A percentile compares a stretch with the other conserved stretches of the same genome.
phyloP scores from a whole-genome alignment of 2,888 invertebrate species.

The Micoletzkya japonica region DNA sequence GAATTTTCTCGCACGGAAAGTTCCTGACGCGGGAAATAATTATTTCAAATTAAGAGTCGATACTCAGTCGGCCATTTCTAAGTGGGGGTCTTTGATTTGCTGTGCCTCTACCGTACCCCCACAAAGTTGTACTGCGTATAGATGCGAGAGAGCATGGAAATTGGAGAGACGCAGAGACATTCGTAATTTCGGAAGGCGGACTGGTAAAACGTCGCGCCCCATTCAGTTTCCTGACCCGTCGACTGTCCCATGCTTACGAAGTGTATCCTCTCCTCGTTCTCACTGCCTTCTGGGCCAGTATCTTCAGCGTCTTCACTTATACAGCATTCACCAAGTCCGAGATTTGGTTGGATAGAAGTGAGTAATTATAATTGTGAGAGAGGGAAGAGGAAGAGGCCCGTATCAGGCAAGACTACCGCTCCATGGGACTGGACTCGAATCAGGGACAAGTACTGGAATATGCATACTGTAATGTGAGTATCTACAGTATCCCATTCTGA shows the following conservation, averaged over 20 bases:
- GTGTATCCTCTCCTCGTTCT: constrained; percentile 18
- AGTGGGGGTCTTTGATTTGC: no score
- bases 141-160: no score
- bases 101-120: no score
- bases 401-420: constrained; percentile 21
- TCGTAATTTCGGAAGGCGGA: no score
- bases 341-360: constrained; percentile 29
- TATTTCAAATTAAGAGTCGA: no score
- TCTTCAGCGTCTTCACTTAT: not conserved
- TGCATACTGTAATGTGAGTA: constrained; percentile 5
- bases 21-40: no score
- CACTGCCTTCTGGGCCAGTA: not conserved
- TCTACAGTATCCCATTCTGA: not conserved
- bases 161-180: no score
- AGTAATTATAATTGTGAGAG: not conserved
- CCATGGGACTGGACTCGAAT: constrained; percentile 28
- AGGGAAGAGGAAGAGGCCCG: not conserved
- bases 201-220: not conserved
- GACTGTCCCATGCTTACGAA: constrained; percentile 25
- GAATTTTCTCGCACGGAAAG: no score
- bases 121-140: no score
- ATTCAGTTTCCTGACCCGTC: constrained; percentile 27
- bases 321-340: constrained; percentile 16
- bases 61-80: no score
- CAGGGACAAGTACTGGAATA: constrained; percentile 8